Conservation (phyloP, 1,140 invertebrate species). For the Bicyclus anynana region DNA sequence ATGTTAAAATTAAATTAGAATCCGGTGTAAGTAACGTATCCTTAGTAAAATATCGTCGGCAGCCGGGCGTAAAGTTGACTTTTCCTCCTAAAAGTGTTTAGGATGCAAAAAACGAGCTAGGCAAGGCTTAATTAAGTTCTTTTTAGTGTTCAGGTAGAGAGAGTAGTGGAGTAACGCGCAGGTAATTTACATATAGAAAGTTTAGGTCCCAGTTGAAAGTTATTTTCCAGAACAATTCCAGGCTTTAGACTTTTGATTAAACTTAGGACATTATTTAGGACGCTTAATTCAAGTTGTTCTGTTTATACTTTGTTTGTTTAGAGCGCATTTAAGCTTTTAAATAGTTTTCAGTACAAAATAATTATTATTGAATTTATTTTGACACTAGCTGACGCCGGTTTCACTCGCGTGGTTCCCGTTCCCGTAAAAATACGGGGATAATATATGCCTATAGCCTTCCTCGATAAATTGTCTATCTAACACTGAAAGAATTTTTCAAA, state of each 20-base stretch:
- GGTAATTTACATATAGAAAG: not conserved
- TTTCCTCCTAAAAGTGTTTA: not conserved
- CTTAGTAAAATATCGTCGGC: no score
- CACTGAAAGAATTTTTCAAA: no score
- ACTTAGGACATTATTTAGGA: constrained; percentile 13
- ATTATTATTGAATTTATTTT: no score
- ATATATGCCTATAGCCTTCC: no score
- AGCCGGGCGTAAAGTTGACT: not conserved
- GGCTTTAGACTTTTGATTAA: not conserved
- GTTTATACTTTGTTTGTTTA: constrained; percentile 1
- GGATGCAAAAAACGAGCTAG: not conserved
- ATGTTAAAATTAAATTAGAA: no score
- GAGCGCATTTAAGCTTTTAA: not conserved
- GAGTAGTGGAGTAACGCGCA: not conserved
- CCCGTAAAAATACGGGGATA: no score
- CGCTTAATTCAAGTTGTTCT: constrained; percentile 9
- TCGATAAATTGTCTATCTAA: no score
- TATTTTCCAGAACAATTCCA: constrained; percentile 1
- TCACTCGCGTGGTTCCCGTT: no score
- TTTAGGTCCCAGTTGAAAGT: not conserved
- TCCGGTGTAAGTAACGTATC: no score
- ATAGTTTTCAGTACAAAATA: not conserved
- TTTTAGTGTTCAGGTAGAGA: not conserved
- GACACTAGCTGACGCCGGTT: no score
- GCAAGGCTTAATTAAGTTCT: not conserved